Evolutionary conservation across 1,140 invertebrate genomes (phyloP).

Genomic region (Drosophila micromelanica): DNA sequence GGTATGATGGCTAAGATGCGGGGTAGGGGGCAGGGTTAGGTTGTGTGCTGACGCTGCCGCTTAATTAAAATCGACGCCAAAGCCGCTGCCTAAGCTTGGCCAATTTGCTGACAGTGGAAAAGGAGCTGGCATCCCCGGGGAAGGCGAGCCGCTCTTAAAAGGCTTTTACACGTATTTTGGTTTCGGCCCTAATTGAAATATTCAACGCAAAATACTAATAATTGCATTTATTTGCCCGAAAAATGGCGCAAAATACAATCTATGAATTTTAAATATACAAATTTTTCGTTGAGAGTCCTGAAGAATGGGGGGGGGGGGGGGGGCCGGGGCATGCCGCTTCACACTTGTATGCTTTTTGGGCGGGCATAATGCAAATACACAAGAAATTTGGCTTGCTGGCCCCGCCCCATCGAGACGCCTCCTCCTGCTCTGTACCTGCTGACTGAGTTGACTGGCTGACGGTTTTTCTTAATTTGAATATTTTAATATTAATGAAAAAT

Average conservation of each 20-base stretch:
- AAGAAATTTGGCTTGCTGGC: constrained; percentile 27
- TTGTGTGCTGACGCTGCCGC: constrained; percentile 15
- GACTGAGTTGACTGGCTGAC: background rate
- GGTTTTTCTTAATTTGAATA: constrained; percentile 70
- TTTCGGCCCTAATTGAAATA: constrained; percentile 57
- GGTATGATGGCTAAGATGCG: too few relatives aligned
- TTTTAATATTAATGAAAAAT: constrained; percentile 81
- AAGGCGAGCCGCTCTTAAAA: constrained; percentile 7
- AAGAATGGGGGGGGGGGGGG: too few relatives aligned
- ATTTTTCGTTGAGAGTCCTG: background rate
- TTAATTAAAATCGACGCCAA: constrained; percentile 79
- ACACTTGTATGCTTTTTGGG: constrained; percentile 2
- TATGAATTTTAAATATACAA: constrained; percentile 72
- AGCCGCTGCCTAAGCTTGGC: constrained; percentile 59
- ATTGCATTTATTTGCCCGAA: constrained; percentile 46
- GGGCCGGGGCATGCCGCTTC: background rate
- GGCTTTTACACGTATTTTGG: constrained; percentile 4
- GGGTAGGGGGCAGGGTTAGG: background rate
- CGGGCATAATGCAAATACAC: constrained; percentile 2
- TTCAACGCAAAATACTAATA: constrained; percentile 59
- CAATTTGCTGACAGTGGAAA: constrained; percentile 70
- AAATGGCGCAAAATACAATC: constrained; percentile 35
- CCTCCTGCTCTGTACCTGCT: too few relatives aligned
- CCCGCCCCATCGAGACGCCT: background rate
- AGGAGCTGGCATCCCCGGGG: constrained; percentile 15